Evolutionary conservation across 2,888 invertebrate species (phyloP).

Genomic region (Leucophenga maculata): DNA sequence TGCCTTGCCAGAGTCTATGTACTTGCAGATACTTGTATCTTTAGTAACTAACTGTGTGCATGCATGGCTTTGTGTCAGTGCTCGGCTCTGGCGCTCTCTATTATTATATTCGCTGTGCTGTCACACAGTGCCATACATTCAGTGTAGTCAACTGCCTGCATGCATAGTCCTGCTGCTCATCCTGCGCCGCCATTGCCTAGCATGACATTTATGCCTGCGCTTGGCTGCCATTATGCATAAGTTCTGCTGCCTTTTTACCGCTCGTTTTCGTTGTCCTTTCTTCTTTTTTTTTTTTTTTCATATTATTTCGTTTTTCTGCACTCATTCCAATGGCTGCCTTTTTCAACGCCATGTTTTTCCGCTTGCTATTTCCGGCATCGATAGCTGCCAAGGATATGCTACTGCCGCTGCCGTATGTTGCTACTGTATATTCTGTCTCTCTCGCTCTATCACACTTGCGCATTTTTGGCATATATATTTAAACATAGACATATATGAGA

Average conservation of each 20-base stretch:
- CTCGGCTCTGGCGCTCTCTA: neutral
- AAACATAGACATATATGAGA: neutral
- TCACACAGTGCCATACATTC: constrained; percentile 24
- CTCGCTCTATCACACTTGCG: neutral
- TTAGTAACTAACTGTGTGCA: neutral
- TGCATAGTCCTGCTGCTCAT: neutral
- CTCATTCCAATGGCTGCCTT: constrained; percentile 2
- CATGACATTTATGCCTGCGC: constrained; percentile 25
- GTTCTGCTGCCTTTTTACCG: neutral
- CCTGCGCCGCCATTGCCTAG: constrained; percentile 3
- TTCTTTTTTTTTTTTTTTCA: neutral
- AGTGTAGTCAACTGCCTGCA: neutral
- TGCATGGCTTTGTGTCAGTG: neutral
- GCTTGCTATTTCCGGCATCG: constrained; percentile 23
- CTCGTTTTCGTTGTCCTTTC: neutral
- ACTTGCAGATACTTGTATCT: neutral
- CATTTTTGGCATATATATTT: neutral
- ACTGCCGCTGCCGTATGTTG: neutral
- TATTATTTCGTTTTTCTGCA: neutral
- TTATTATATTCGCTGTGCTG: constrained; percentile 19
- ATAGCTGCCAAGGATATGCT: constrained; percentile 13
- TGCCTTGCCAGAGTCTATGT: too few species aligned
- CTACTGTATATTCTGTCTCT: neutral
- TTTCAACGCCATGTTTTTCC: constrained; percentile 21
- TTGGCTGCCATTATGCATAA: constrained; percentile 6